phyloP scores from a whole-genome alignment of 2,113 vertebrate genomes.

The Odocoileus virginianus region DNA sequence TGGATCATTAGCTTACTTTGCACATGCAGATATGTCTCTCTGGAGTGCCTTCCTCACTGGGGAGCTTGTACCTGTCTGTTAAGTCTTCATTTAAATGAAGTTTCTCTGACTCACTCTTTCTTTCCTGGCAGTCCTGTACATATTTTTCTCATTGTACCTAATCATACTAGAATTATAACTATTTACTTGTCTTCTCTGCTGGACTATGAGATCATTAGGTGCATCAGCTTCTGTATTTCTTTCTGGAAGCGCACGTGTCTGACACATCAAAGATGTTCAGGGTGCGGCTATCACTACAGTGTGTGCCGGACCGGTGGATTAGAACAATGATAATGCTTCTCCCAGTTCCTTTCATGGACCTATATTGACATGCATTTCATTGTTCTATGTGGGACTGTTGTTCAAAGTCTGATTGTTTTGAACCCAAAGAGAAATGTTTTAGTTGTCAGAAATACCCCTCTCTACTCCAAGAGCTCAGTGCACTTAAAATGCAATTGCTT shows the following conservation, averaged over 20 bases:
- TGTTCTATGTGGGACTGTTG: neutral
- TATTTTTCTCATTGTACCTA: neutral
- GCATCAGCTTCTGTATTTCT: neutral
- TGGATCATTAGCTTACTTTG: neutral
- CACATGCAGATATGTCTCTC: too few relatives aligned
- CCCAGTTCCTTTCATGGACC: neutral
- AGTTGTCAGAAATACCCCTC: neutral
- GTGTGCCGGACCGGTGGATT: neutral
- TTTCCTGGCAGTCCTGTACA: neutral
- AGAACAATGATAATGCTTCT: neutral
- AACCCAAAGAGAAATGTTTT: neutral
- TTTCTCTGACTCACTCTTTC: neutral
- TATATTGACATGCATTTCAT: neutral
- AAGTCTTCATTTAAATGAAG: neutral
- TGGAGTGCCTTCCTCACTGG: too few relatives aligned
- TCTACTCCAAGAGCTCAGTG: neutral
- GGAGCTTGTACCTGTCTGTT: neutral
- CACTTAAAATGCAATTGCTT: too few relatives aligned
- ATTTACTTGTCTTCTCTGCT: neutral
- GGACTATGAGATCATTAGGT: neutral
- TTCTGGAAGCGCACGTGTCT: neutral
- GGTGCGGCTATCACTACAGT: neutral
- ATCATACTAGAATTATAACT: neutral
- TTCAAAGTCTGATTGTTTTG: conserved; percentile 17
- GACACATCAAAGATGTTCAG: neutral